Evolutionary conservation across 92 coral and sea anemone genomes (phyloP).

Genomic region (Palythoa caribaeorum): DNA sequence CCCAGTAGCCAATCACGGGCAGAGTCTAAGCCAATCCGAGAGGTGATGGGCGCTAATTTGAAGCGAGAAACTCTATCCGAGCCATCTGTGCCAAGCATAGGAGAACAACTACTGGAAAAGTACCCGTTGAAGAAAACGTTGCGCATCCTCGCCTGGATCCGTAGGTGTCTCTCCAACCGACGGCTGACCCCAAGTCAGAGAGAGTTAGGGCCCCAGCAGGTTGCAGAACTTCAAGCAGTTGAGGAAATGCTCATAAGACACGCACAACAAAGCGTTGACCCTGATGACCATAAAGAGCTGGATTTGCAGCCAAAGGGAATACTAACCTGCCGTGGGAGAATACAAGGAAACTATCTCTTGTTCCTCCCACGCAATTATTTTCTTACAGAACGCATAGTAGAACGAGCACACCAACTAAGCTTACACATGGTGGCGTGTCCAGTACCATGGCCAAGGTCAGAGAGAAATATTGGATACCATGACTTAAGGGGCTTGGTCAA

Average conservation of each 20-base stretch:
- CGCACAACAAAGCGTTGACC: neutral
- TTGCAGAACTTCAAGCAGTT: slow-evolving; percentile 6
- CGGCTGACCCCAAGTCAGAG: neutral
- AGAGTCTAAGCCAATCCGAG: slow-evolving; percentile 20
- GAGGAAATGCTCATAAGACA: neutral
- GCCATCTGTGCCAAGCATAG: slow-evolving; percentile 12
- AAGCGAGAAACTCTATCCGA: slow-evolving; percentile 7
- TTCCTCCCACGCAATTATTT: slow-evolving; percentile 22
- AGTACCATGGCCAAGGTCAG: slow-evolving; percentile 36
- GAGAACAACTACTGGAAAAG: slow-evolving; percentile 15
- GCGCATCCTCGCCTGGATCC: slow-evolving; percentile 25
- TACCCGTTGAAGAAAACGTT: neutral
- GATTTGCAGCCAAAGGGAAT: neutral
- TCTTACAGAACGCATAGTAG: slow-evolving; percentile 8
- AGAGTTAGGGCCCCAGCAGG: neutral
- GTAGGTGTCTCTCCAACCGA: slow-evolving; percentile 7
- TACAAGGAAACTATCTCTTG: slow-evolving; percentile 5
- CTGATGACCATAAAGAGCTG: neutral
- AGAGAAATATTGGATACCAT: slow-evolving; percentile 35
- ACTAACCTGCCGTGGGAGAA: slow-evolving; percentile 10
- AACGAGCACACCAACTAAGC: slow-evolving; percentile 22
- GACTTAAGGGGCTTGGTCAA: neutral
- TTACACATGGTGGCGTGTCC: slow-evolving; percentile 25
- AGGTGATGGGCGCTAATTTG: neutral
- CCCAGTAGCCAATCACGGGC: slow-evolving; percentile 8